These are phyloP conservation scores for Cotesia typhae DNA, from an alignment of 1,140 invertebrate genomes.

Conservation along the genomic window DNA sequence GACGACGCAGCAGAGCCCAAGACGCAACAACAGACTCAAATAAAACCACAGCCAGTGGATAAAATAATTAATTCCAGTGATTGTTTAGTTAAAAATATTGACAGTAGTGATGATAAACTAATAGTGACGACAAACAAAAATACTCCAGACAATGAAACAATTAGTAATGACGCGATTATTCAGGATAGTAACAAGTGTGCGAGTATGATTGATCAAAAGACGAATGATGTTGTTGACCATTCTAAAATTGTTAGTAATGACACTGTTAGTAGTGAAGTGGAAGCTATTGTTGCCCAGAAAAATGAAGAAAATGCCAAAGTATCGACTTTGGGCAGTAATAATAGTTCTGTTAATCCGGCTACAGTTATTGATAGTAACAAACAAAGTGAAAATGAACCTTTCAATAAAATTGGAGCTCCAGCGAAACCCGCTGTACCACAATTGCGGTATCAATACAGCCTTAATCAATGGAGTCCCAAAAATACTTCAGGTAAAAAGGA, in stretches of 20 bases:
- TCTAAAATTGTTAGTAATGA: constrained; percentile 43
- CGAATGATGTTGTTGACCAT: constrained; percentile 60
- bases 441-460: constrained; percentile 64
- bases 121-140: not conserved
- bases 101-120: not conserved
- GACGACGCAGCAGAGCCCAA: not conserved
- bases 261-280: constrained; percentile 42
- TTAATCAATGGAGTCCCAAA: constrained; percentile 86
- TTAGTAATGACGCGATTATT: constrained; percentile 41
- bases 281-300: constrained; percentile 62
- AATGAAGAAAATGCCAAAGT: constrained; percentile 66
- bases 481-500: constrained; percentile 83
- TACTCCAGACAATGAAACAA: constrained; percentile 41
- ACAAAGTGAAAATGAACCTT: constrained; percentile 41
- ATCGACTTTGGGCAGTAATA: constrained; percentile 43
- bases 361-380: constrained; percentile 45
- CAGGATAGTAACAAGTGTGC: constrained; percentile 44
- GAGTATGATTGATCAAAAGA: constrained; percentile 40
- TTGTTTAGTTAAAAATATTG: not conserved
- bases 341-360: constrained; percentile 39
- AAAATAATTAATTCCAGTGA: constrained; percentile 22
- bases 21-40: not conserved
- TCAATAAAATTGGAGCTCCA: constrained; percentile 39
- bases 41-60: not conserved
- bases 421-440: constrained; percentile 23